phyloP scores from a whole-genome alignment of 2,113 vertebrate genomes.

The Tautogolabrus adspersus region DNA sequence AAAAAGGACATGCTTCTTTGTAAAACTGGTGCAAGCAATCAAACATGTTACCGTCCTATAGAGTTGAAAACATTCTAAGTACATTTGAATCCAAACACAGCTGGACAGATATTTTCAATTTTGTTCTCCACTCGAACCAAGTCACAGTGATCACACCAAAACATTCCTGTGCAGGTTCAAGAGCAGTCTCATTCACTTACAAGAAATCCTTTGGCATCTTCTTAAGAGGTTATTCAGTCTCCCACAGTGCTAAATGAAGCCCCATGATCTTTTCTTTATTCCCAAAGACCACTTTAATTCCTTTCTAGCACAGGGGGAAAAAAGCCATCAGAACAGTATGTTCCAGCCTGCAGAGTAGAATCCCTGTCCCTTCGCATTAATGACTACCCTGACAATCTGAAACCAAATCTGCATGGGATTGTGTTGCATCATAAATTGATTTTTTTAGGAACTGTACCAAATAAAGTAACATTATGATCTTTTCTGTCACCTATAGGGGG shows the following conservation, averaged over 20 bases:
- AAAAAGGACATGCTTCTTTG: not conserved
- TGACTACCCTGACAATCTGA: slow-evolving; percentile 21
- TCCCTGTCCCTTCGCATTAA: slow-evolving; percentile 20
- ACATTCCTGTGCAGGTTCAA: slow-evolving; percentile 32
- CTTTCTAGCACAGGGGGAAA: slow-evolving; percentile 50
- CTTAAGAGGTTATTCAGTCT: slow-evolving; percentile 40
- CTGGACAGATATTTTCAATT: not conserved
- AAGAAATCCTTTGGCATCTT: slow-evolving; percentile 50
- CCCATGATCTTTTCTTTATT: slow-evolving; percentile 51
- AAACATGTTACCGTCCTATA: not conserved
- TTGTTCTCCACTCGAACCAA: not conserved
- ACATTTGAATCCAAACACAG: not conserved
- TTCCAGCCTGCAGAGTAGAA: slow-evolving; percentile 55
- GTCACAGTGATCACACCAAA: not conserved
- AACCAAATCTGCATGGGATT: slow-evolving; percentile 31
- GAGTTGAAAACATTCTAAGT: not conserved
- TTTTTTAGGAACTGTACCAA: too few relatives aligned
- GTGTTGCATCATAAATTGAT: too few relatives aligned
- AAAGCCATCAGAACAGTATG: slow-evolving; percentile 70
- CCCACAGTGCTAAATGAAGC: slow-evolving; percentile 46
- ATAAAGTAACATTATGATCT: too few relatives aligned
- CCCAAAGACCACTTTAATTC: slow-evolving; percentile 64
- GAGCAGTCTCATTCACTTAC: slow-evolving; percentile 14
- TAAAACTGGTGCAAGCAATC: not conserved
- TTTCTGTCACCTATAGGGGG: too few relatives aligned